Conservation (phyloP, 2,888 invertebrate genomes). For the Acronicta psi region DNA sequence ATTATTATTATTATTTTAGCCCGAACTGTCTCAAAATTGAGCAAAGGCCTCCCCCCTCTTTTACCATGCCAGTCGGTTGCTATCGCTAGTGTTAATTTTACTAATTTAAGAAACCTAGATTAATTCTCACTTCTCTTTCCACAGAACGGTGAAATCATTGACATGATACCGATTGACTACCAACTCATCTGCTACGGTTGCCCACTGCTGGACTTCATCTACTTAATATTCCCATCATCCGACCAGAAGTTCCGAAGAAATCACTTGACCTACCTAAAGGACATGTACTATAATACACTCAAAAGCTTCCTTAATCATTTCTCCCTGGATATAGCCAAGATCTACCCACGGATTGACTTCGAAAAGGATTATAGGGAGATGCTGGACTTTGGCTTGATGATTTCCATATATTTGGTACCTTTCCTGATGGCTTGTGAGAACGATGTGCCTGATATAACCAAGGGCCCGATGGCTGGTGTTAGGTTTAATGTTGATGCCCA, state of each 20-base stretch:
- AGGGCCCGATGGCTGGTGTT: constrained; percentile 15
- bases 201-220: constrained; percentile 59
- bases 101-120: too few relatives aligned
- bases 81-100: too few relatives aligned
- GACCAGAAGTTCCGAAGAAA: constrained; percentile 61
- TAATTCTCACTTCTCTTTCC: constrained; percentile 15
- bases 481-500: constrained; percentile 34
- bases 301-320: constrained; percentile 60
- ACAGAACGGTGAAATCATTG: constrained; percentile 56
- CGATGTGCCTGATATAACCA: constrained; percentile 24
- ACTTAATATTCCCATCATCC: constrained; percentile 57
- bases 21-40: too few relatives aligned
- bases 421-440: constrained; percentile 35
- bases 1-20: too few relatives aligned
- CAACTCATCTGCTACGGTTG: constrained; percentile 59
- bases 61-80: too few relatives aligned
- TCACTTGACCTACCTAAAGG: constrained; percentile 61
- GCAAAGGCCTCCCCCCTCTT: too few relatives aligned
- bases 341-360: constrained; percentile 62
- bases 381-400: constrained; percentile 63
- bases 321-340: constrained; percentile 51
- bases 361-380: constrained; percentile 60
- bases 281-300: constrained; percentile 63
- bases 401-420: constrained; percentile 52
- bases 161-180: constrained; percentile 62